Percentiles rank a stretch among this genome's conserved stretches.
Conservation (phyloP, 2,797 vertebrate species). For the Leuciscus waleckii region DNA sequence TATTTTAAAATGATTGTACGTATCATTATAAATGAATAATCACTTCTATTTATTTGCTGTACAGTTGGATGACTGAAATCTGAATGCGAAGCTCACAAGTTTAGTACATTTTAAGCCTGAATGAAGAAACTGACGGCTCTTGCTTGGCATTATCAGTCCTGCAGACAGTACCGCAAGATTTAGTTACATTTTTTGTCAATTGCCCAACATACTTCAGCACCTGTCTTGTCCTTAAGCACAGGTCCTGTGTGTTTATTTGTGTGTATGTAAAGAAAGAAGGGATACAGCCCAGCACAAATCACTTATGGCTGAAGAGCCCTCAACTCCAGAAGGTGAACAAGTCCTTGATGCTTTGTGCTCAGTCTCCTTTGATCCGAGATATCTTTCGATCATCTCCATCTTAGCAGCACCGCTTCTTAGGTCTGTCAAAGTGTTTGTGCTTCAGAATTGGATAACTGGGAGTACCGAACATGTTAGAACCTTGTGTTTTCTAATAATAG, state of each 20-base stretch:
- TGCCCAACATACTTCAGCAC: slow-evolving; percentile 35
- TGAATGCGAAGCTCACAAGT: neutral
- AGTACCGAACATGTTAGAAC: neutral
- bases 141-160: neutral
- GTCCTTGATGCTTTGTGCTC: slow-evolving; percentile 45
- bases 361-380: slow-evolving; percentile 43
- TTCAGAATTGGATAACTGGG: neutral
- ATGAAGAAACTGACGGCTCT: neutral
- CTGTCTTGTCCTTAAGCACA: slow-evolving; percentile 49
- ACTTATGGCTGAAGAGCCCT: slow-evolving; percentile 36
- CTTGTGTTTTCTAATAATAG: slow-evolving; percentile 30
- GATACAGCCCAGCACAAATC: slow-evolving; percentile 38
- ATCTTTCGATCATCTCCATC: slow-evolving; percentile 39
- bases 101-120: neutral
- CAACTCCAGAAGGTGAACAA: slow-evolving; percentile 51
- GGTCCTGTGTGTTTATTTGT: slow-evolving; percentile 3
- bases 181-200: slow-evolving; percentile 1
- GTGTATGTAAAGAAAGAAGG: slow-evolving; percentile 12
- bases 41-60: slow-evolving; percentile 4
- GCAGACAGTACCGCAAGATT: slow-evolving; percentile 27
- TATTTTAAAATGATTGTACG: too few species aligned
- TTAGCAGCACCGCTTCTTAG: slow-evolving; percentile 33
- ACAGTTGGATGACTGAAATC: neutral
- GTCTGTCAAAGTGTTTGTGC: slow-evolving; percentile 21
- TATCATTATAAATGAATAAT: neutral